These are phyloP conservation scores for Amblyraja radiata DNA, from an alignment of 2,797 vertebrate species.

Conservation along the genomic window DNA sequence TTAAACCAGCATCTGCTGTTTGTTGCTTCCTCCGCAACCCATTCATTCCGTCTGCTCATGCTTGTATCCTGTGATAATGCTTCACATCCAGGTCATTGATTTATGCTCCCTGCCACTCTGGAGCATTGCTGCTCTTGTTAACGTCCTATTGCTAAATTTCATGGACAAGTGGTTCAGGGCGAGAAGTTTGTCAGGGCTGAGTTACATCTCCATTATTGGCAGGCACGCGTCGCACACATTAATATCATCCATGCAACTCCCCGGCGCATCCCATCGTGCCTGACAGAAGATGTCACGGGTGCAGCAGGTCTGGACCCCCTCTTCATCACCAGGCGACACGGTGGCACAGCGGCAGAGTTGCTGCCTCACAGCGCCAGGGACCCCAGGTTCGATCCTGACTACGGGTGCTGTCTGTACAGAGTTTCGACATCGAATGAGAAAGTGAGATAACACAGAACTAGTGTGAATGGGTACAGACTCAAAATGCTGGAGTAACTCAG, in stretches of 20 bases:
- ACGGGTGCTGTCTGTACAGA: no score
- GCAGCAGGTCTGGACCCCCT: background rate
- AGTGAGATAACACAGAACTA: no score
- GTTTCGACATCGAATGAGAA: no score
- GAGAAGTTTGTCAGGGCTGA: background rate
- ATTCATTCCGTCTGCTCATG: background rate
- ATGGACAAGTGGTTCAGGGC: slow-evolving; percentile 5
- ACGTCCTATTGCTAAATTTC: background rate
- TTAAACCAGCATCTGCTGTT: no score
- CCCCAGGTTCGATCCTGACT: no score
- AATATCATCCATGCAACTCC: background rate
- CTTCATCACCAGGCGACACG: background rate
- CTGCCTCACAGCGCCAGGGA: no score
- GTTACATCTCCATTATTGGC: slow-evolving; percentile 8
- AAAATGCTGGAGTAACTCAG: no score
- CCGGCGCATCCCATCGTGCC: background rate
- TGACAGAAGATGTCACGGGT: background rate
- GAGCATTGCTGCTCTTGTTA: background rate
- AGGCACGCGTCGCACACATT: background rate
- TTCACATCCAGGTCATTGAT: background rate
- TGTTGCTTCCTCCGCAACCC: background rate
- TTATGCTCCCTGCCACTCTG: background rate
- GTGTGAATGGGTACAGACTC: no score
- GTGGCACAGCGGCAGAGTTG: no score
- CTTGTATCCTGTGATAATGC: background rate